These are phyloP conservation scores for Hymenochirus boettgeri DNA, from an alignment of 2,113 vertebrate species.

Conservation along the genomic window DNA sequence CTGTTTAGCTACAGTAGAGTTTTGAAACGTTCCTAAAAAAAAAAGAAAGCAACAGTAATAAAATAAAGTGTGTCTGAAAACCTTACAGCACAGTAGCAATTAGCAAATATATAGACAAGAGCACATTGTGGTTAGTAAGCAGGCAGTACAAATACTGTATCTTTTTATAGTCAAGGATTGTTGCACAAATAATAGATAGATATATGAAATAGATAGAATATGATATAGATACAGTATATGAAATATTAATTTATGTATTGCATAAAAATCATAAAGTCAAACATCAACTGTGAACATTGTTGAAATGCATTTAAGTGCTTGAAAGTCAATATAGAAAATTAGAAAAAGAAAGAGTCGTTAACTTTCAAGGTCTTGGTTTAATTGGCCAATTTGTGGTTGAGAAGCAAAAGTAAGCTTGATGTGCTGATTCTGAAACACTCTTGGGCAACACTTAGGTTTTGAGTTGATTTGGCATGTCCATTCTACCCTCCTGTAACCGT, in stretches of 20 bases:
- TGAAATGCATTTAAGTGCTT: conserved; percentile 6
- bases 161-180: not conserved
- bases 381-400: conserved; percentile 10
- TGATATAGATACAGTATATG: not conserved
- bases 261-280: not conserved
- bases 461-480: conserved; percentile 17
- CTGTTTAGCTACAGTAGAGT: too few species aligned
- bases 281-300: conserved; percentile 1
- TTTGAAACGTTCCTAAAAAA: too few species aligned
- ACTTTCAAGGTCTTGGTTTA: not conserved
- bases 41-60: too few species aligned
- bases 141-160: not conserved
- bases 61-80: too few species aligned
- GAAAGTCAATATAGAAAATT: conserved; percentile 8
- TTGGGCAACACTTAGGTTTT: conserved; percentile 1
- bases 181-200: not conserved
- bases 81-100: not conserved
- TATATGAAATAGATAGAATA: too few species aligned
- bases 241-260: conserved; percentile 5
- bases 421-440: not conserved
- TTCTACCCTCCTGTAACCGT: conserved; percentile 10
- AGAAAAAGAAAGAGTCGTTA: not conserved
- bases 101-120: conserved; percentile 1
- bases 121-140: conserved; percentile 3
- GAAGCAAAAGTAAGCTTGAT: not conserved